phyloP scores from a whole-genome alignment of 2,797 vertebrate genomes.

The Anguilla megastoma region DNA sequence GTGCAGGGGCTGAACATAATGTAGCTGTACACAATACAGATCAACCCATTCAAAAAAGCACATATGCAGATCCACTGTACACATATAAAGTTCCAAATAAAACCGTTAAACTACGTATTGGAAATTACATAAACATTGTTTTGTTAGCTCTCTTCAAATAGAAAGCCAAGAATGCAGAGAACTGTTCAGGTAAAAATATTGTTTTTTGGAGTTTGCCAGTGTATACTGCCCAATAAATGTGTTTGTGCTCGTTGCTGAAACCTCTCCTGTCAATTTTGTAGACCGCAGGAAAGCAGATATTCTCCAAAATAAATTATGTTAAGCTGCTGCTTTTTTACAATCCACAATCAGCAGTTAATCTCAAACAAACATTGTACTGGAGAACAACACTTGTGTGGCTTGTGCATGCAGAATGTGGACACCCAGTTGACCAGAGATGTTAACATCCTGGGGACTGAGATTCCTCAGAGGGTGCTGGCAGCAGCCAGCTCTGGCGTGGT shows the following conservation, averaged over 20 bases:
- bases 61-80: neutral
- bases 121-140: neutral
- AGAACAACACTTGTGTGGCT: neutral
- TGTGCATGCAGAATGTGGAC: neutral
- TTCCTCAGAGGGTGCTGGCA: neutral
- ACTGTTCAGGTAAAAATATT: neutral
- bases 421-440: neutral
- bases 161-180: neutral
- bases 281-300: neutral
- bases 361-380: neutral
- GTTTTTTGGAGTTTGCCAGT: neutral
- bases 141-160: neutral
- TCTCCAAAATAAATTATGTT: neutral
- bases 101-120: neutral
- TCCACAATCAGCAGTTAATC: neutral
- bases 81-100: neutral
- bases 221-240: neutral
- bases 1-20: neutral
- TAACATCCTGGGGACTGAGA: too few relatives aligned
- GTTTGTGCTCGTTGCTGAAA: neutral
- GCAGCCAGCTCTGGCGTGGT: too few relatives aligned
- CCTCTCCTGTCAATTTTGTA: neutral
- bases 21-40: neutral
- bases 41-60: neutral
- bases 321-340: neutral